These are phyloP conservation scores for Cephus runcator DNA, from an alignment of 2,888 invertebrate genomes.

Conservation along the genomic window DNA sequence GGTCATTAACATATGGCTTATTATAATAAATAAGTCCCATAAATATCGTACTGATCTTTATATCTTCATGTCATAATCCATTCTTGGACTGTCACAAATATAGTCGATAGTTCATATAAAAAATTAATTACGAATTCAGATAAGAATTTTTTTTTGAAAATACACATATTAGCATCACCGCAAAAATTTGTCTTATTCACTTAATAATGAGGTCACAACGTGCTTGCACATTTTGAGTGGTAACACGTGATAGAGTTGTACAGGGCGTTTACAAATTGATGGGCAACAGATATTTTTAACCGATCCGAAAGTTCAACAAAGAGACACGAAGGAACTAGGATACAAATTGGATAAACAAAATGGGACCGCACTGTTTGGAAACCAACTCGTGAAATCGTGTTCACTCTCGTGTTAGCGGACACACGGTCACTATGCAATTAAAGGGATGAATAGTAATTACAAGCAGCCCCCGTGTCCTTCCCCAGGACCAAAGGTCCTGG, in stretches of 20 bases:
- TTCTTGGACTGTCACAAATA: no score
- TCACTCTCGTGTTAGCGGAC: not conserved
- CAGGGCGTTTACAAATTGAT: not conserved
- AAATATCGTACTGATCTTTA: no score
- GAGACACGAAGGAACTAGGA: not conserved
- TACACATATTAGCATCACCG: no score
- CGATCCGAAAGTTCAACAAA: not conserved
- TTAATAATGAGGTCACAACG: no score
- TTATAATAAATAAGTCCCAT: no score
- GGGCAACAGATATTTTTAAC: not conserved
- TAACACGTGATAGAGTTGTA: not conserved
- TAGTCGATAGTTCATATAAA: no score
- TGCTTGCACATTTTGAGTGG: no score
- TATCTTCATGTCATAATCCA: no score
- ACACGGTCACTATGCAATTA: not conserved
- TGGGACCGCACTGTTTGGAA: not conserved
- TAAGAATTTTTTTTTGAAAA: no score
- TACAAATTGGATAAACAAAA: not conserved
- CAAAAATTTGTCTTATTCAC: no score
- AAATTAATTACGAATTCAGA: no score
- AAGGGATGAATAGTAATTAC: not conserved
- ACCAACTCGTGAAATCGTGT: not conserved
- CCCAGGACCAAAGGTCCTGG: not conserved
- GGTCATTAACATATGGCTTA: no score
- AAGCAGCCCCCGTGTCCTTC: not conserved